Conservation (phyloP, 2,113 vertebrate species). For the Climacteris rufus region DNA sequence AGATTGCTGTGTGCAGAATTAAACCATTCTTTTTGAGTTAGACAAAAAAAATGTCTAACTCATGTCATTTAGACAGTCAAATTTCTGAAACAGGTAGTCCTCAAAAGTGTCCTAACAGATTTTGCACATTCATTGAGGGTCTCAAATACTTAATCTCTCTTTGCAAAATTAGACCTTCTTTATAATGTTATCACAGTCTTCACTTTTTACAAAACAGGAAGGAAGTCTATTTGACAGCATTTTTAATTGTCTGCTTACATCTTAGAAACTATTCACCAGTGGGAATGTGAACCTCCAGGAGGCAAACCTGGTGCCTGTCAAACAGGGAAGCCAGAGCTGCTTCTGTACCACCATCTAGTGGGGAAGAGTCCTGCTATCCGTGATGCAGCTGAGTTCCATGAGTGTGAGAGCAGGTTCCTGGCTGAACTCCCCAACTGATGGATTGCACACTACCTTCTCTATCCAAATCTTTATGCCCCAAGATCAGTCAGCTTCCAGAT, state of each 20-base stretch:
- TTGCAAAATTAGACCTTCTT: neutral
- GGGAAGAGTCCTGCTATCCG: neutral
- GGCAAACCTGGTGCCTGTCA: rapidly evolving
- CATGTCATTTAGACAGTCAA: neutral
- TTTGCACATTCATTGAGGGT: neutral
- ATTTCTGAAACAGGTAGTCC: neutral
- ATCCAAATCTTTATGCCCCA: neutral
- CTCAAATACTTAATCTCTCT: neutral
- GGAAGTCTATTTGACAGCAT: neutral
- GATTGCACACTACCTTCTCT: neutral
- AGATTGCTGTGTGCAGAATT: neutral
- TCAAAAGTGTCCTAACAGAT: neutral
- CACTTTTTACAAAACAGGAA: neutral
- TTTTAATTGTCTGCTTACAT: neutral
- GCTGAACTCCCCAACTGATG: rapidly evolving
- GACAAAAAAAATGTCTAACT: neutral
- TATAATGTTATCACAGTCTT: neutral
- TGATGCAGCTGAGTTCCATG: rapidly evolving
- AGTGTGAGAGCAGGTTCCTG: rapidly evolving
- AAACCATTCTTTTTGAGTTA: neutral
- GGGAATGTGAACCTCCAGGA: rapidly evolving
- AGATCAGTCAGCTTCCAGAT: neutral
- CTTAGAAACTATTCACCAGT: rapidly evolving
- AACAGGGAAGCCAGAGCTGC: neutral
- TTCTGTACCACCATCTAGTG: neutral